phyloP scores from a whole-genome alignment of 2,888 invertebrate species.

The Yponomeuta plumbellus region DNA sequence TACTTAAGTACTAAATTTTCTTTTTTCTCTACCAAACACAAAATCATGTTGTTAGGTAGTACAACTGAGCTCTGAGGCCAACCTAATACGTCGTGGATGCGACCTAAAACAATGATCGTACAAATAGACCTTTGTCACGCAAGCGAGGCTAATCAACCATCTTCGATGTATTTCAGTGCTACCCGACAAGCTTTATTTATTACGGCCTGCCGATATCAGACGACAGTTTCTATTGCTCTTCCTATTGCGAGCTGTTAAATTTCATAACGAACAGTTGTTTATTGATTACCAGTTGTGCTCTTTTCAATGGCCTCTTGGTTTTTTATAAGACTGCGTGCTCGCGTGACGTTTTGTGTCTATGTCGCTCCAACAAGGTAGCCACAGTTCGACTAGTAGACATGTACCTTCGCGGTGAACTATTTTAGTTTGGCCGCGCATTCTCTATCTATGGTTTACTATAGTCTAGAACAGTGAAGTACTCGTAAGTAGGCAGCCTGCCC shows the following conservation, averaged over 20 bases:
- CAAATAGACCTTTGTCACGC: slow-evolving; percentile 74
- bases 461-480: too few species aligned
- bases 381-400: too few species aligned
- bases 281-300: not conserved
- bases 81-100: slow-evolving; percentile 59
- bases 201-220: slow-evolving; percentile 61
- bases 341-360: not conserved
- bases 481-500: too few species aligned
- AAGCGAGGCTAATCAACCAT: slow-evolving; percentile 62
- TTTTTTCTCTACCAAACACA: slow-evolving; percentile 2
- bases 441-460: too few species aligned
- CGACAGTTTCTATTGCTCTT: slow-evolving; percentile 54
- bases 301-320: not conserved
- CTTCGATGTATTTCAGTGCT: slow-evolving; percentile 57
- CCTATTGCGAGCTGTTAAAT: slow-evolving; percentile 3
- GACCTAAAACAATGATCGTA: slow-evolving; percentile 67
- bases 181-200: slow-evolving; percentile 67
- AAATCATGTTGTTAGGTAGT: slow-evolving; percentile 23
- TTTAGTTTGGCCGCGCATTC: too few species aligned
- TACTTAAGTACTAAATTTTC: not conserved
- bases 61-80: slow-evolving; percentile 54
- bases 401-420: too few species aligned
- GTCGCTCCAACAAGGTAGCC: too few species aligned
- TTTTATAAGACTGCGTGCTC: not conserved
- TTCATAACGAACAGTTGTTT: not conserved